Evolutionary conservation across 2,888 invertebrate species (phyloP).

Genomic region (Syrista parreyssii): DNA sequence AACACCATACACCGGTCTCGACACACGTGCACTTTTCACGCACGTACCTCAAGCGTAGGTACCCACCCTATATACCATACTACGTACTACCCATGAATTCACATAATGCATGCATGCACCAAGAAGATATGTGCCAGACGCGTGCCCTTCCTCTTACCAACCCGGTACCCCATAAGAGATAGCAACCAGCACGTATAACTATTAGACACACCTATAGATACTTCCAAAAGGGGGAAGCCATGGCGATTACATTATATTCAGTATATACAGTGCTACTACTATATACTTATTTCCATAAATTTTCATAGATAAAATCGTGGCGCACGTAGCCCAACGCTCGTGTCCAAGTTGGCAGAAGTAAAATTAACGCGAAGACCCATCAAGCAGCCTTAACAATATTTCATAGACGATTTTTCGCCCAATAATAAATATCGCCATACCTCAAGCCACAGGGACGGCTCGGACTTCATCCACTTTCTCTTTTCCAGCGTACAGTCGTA

Average conservation of each 20-base stretch:
- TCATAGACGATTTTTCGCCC: not conserved
- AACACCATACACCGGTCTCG: conserved; percentile 15
- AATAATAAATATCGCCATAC: not conserved
- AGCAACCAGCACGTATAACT: not conserved
- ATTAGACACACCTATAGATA: not conserved
- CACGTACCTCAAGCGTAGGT: not conserved
- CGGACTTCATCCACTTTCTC: not conserved
- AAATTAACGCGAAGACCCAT: not conserved
- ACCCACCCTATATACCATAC: not conserved
- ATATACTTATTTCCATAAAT: conserved; percentile 21
- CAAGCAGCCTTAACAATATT: not conserved
- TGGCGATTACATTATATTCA: not conserved
- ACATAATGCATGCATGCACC: not conserved
- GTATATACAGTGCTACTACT: not conserved
- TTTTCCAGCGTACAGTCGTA: not conserved
- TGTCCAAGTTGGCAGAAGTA: not conserved
- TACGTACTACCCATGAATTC: not conserved
- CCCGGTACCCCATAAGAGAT: not conserved
- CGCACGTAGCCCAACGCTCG: not conserved
- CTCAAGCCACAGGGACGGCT: not conserved
- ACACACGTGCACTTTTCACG: conserved; percentile 2
- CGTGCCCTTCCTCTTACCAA: not conserved
- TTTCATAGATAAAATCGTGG: conserved; percentile 13
- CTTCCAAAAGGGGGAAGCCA: not conserved
- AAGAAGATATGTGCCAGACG: conserved; percentile 1